phyloP scores from a whole-genome alignment of 2,797 vertebrate species.

The Poliocrania exsul region DNA sequence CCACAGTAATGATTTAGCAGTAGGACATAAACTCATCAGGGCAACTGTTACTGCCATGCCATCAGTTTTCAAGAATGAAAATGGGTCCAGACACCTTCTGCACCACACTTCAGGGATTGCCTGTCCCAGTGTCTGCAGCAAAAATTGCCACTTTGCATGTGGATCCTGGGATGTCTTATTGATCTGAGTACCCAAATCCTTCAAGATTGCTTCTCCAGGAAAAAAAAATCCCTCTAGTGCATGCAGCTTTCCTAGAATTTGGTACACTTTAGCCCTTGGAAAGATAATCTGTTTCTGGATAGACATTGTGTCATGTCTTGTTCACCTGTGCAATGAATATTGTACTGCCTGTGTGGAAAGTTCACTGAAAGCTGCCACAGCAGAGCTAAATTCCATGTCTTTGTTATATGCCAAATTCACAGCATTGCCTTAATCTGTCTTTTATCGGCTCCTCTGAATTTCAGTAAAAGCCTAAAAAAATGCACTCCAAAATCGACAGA shows the following conservation, averaged over 20 bases:
- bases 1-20: not conserved
- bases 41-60: not conserved
- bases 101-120: not conserved
- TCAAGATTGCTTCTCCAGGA: not conserved
- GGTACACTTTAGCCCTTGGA: not conserved
- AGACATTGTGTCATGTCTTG: not conserved
- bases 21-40: not conserved
- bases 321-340: not conserved
- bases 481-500: not conserved
- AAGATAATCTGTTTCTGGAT: not conserved
- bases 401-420: constrained; percentile 16
- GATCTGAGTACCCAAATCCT: not conserved
- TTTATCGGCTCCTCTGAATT: not conserved
- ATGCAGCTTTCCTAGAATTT: not conserved
- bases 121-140: not conserved
- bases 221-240: not conserved
- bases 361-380: not conserved
- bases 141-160: not conserved
- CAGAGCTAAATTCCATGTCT: not conserved
- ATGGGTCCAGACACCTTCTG: not conserved
- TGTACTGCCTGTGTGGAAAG: not conserved
- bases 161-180: not conserved
- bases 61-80: not conserved
- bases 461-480: constrained; percentile 16
- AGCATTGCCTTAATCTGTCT: constrained; percentile 2